Evolutionary conservation across 1,140 invertebrate genomes (phyloP).

Genomic region (Trypoxylus dichotomus): DNA sequence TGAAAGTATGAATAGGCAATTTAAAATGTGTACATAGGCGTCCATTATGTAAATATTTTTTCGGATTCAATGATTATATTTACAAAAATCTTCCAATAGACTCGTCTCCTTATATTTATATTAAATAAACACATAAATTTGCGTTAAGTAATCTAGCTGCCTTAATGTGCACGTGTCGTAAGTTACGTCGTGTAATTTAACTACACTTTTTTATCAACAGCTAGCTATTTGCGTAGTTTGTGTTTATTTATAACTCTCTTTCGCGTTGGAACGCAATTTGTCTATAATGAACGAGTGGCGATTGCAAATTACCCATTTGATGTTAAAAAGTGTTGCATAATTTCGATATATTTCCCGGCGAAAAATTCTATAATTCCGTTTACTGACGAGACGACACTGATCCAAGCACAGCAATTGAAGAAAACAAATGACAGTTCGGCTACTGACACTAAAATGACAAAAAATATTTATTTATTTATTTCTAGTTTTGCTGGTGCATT

Average conservation of each 20-base stretch:
- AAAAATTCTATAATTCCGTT: too few species aligned
- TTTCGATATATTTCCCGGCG: neutral
- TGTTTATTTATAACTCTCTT: neutral
- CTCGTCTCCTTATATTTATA: neutral
- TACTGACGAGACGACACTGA: neutral
- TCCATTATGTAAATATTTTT: neutral
- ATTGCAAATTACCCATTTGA: neutral
- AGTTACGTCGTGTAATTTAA: neutral
- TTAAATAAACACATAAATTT: neutral
- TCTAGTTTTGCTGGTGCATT: neutral
- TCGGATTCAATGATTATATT: neutral
- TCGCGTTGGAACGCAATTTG: neutral
- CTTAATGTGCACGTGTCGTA: neutral
- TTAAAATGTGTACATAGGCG: neutral
- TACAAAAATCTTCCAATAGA: neutral
- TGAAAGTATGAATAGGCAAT: neutral
- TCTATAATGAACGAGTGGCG: neutral
- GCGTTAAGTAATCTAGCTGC: neutral
- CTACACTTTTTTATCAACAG: neutral
- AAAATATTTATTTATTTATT: constrained; percentile 25
- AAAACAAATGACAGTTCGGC: constrained; percentile 25
- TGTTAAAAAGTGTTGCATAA: neutral
- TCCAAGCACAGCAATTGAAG: neutral
- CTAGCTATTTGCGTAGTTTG: neutral
- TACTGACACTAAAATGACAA: constrained; percentile 25